Conservation (phyloP, 2,888 invertebrate species). For the Steromphala cineraria region DNA sequence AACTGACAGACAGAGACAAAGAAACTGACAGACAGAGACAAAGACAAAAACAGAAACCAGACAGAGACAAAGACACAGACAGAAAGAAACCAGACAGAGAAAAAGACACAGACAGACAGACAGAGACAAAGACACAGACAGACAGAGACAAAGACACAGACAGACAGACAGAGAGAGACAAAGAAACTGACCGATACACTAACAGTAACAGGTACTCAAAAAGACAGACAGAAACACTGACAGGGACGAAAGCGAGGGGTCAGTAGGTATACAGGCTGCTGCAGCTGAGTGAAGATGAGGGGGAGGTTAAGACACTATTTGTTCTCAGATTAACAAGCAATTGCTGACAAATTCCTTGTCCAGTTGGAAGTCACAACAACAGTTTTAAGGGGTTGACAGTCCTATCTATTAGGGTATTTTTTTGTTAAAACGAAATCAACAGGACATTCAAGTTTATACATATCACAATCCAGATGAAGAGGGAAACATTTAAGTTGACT, state of each 20-base stretch:
- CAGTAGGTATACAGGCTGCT: no score
- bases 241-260: neutral
- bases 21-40: slow-evolving; percentile 4
- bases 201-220: neutral
- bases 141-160: neutral
- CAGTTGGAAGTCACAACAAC: no score
- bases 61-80: neutral
- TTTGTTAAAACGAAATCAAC: no score
- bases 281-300: no score
- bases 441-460: no score
- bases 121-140: slow-evolving; percentile 9
- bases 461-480: no score
- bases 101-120: slow-evolving; percentile 17
- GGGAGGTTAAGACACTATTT: no score
- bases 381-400: no score
- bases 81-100: slow-evolving; percentile 23
- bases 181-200: neutral
- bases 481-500: no score
- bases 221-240: neutral
- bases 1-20: neutral
- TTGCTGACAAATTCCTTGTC: no score
- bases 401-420: no score
- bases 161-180: neutral
- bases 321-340: no score
- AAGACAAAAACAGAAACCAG: slow-evolving; percentile 5